Base-by-base conservation (phyloP, 1,140 invertebrate species). In the Chlorops oryzae region DNA sequence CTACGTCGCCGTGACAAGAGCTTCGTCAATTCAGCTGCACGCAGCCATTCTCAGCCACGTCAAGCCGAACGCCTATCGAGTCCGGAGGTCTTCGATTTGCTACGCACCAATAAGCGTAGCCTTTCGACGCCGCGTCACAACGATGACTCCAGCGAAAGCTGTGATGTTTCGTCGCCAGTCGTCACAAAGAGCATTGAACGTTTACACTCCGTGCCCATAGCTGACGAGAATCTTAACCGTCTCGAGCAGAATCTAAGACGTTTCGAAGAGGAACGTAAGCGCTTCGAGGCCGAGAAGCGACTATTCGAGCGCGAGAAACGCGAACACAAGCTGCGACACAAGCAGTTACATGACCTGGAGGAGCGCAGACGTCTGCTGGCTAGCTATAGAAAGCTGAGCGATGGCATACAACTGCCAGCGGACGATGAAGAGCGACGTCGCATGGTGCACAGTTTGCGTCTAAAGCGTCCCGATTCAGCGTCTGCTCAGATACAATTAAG, bases 11-110 rank as follows among this genome's bases (percentile, higher is more conserved):
- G 68, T 10, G 61, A 71, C 52, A 71, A 69, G 32, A 58, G 18
- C 13, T 69, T 71, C 21, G 61, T 57, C 17, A 55, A 43, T 9
- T 17, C 54, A 5, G 56, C 67, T 0, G 56, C 62, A 0, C 61
- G 76, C 3, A 77, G 76, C 46, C 75, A 73, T 10, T 77, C 76
- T 7, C 73, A 74, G 45, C 75, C 76, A 4, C 54, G 72, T 3
- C 54, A 74, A 43, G 67, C 74, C 2, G 72, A 66, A 45, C 57
- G 56, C 7, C 51, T 61, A 5, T 61, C 59, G 28, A 63, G 54
- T 28, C 65, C 64, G 9, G 64, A 67, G 21, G 62, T 61, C 17
- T 47, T 56, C 5, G 57, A 65, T 12, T 47, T 72, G 18, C 59
- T 72, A 17, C 45, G 50, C 9, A 44, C 41, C 1, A 56, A 43